These are phyloP conservation scores for Platysternon megacephalum DNA, from an alignment of 2,113 vertebrate species.

Conservation along the genomic window DNA sequence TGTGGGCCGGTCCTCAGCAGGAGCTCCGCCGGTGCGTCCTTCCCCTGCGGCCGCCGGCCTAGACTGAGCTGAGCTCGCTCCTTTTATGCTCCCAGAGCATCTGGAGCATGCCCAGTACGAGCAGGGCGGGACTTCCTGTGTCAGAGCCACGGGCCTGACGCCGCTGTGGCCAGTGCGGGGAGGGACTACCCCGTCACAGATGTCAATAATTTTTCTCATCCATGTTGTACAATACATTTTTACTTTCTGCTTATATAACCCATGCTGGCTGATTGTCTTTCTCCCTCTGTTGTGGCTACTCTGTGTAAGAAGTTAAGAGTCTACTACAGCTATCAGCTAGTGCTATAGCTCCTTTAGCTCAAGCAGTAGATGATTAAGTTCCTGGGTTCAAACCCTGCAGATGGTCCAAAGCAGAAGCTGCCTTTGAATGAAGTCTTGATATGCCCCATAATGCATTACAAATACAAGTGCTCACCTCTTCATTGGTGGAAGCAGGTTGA, in stretches of 20 bases:
- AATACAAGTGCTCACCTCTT: background rate
- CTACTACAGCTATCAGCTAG: background rate
- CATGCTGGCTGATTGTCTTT: background rate
- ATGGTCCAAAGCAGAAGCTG: background rate
- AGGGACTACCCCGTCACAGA: no score
- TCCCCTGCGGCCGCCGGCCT: no score
- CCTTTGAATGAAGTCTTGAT: background rate
- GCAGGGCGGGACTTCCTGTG: no score
- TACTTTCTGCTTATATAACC: background rate
- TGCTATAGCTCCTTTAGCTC: background rate
- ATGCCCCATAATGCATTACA: background rate
- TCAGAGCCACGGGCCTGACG: no score
- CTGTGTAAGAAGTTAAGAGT: no score
- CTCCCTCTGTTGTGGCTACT: background rate
- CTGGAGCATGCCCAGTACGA: no score
- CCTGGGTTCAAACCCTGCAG: background rate
- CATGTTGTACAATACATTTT: background rate
- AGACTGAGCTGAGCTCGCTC: no score
- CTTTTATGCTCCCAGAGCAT: no score
- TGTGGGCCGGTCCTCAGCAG: no score
- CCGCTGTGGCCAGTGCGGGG: no score
- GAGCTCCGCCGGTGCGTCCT: no score
- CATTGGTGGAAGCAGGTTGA: background rate
- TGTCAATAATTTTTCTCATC: background rate
- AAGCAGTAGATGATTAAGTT: background rate